A percentile compares a stretch with the other conserved stretches of the same genome.
These are phyloP conservation scores for Pluvialis apricaria DNA, from an alignment of 2,113 vertebrate genomes.

Conservation along the genomic window DNA sequence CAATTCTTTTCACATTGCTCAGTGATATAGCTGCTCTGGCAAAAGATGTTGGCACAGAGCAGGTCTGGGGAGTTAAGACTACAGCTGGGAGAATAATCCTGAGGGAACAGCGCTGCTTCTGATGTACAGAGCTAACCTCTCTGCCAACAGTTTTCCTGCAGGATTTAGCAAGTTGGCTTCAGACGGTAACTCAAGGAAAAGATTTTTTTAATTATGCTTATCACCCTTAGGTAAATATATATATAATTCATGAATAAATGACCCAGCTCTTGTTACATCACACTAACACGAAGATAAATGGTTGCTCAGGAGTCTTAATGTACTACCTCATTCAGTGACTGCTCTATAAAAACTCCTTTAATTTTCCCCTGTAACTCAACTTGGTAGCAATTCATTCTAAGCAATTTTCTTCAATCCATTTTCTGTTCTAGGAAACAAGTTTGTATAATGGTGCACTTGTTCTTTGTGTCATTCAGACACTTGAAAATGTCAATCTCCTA, in stretches of 20 bases:
- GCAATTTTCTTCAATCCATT: slow-evolving; percentile 25
- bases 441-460: slow-evolving; percentile 14
- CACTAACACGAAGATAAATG: background rate
- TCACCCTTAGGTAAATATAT: background rate
- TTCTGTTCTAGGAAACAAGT: slow-evolving; percentile 14
- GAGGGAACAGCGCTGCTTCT: background rate
- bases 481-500: slow-evolving; percentile 9
- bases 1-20: background rate
- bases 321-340: background rate
- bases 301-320: background rate
- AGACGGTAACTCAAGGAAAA: background rate
- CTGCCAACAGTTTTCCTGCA: background rate
- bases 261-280: background rate
- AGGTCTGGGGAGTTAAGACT: background rate
- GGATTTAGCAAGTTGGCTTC: background rate
- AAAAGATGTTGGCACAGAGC: background rate
- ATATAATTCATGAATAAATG: background rate
- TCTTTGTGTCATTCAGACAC: slow-evolving; percentile 19
- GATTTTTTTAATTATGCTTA: background rate
- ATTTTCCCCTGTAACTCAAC: background rate
- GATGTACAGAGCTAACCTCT: background rate
- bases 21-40: background rate
- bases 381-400: slow-evolving; percentile 19
- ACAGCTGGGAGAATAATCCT: background rate
- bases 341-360: slow-evolving; percentile 4